Evolutionary conservation across 2,113 vertebrate species (phyloP).

Genomic region (Semnornis frantzii): DNA sequence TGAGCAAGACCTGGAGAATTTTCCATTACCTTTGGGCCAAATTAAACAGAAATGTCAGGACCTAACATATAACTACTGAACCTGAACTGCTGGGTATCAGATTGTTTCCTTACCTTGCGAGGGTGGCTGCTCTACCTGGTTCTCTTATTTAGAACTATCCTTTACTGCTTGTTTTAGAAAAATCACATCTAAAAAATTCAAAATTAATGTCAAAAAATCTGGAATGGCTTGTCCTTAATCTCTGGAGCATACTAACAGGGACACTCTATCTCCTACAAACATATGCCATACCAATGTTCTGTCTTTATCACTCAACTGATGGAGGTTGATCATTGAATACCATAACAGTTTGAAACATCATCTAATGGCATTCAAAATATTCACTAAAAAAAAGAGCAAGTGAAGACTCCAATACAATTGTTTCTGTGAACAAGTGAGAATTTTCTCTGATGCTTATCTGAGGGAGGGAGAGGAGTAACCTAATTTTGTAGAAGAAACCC

Average conservation of each 20-base stretch:
- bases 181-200: not conserved
- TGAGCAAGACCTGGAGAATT: not conserved
- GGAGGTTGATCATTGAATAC: not conserved
- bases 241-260: not conserved
- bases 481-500: not conserved
- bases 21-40: not conserved
- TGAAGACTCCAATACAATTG: not conserved
- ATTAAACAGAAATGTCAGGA: not conserved
- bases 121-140: not conserved
- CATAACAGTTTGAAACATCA: not conserved
- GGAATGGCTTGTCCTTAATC: not conserved
- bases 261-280: not conserved
- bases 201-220: not conserved
- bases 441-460: not conserved
- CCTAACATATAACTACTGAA: not conserved
- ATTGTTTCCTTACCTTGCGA: not conserved
- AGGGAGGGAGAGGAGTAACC: not conserved
- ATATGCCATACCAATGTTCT: not conserved
- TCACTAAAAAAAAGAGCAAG: not conserved
- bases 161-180: not conserved
- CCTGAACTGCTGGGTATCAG: not conserved
- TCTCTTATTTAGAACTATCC: not conserved
- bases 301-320: not conserved
- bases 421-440: not conserved
- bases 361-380: not conserved